These are phyloP conservation scores for Campaea margaritaria DNA, from an alignment of 2,888 invertebrate species.

Conservation along the genomic window DNA sequence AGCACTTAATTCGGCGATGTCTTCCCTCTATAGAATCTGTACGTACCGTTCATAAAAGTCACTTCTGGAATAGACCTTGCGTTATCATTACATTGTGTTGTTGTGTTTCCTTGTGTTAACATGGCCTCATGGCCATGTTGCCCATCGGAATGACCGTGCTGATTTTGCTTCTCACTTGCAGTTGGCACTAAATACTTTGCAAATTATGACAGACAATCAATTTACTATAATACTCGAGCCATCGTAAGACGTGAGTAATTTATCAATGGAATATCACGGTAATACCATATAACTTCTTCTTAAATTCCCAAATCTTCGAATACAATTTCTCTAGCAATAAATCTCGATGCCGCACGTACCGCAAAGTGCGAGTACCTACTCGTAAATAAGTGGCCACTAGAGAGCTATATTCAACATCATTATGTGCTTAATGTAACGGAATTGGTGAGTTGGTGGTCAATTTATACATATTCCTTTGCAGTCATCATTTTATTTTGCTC, in stretches of 20 bases:
- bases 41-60: background rate
- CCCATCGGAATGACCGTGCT: background rate
- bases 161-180: too few species aligned
- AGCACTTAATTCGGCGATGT: conserved; percentile 35
- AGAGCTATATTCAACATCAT: background rate
- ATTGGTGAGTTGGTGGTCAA: background rate
- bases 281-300: background rate
- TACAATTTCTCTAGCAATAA: background rate
- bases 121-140: background rate
- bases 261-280: background rate
- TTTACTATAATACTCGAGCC: too few species aligned
- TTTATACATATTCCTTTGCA: background rate
- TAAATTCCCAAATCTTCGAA: background rate
- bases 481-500: too few species aligned
- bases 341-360: background rate
- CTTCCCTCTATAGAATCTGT: background rate
- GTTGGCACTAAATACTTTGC: too few species aligned
- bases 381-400: background rate
- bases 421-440: background rate
- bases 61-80: background rate
- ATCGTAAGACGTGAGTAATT: too few species aligned
- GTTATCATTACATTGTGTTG: too few species aligned
- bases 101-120: background rate
- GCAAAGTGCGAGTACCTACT: background rate
- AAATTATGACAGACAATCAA: too few species aligned